Percentiles rank a stretch among this genome's conserved stretches.
Conservation (phyloP, 2,888 invertebrate genomes). For the Rapana venosa region DNA sequence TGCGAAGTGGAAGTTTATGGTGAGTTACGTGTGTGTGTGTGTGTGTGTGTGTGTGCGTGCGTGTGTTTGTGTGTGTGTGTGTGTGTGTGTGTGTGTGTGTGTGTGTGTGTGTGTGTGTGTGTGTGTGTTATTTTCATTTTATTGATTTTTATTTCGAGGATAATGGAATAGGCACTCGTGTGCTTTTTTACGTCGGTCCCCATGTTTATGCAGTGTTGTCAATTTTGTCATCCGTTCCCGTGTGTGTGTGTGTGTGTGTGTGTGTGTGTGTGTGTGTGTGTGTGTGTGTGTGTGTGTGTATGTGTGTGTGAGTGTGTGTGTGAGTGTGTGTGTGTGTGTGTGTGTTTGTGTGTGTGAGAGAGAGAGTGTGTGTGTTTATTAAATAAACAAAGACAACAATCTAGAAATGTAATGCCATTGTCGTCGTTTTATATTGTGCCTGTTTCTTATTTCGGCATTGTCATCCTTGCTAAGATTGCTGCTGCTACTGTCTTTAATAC, state of each 20-base stretch:
- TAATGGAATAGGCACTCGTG: too few species aligned
- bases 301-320: slow-evolving; percentile 9
- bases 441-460: too few species aligned
- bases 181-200: background rate
- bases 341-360: background rate
- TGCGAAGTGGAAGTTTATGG: slow-evolving; percentile 29
- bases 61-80: background rate
- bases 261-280: background rate
- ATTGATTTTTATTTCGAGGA: too few species aligned
- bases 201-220: background rate
- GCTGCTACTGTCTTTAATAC: too few species aligned
- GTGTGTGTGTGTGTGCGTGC: background rate
- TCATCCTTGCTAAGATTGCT: too few species aligned
- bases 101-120: slow-evolving; percentile 14
- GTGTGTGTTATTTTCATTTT: too few species aligned
- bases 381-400: too few species aligned
- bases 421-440: too few species aligned
- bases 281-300: background rate
- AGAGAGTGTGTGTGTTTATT: too few species aligned
- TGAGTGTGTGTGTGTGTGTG: background rate
- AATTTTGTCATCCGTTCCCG: background rate
- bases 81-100: slow-evolving; percentile 6
- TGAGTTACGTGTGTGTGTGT: background rate
- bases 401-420: too few species aligned
- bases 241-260: background rate